Evolutionary conservation across 2,888 invertebrate genomes (phyloP), one percentile per base, ranked within the genome.

Genomic region (Trachelus troglodyta): DNA sequence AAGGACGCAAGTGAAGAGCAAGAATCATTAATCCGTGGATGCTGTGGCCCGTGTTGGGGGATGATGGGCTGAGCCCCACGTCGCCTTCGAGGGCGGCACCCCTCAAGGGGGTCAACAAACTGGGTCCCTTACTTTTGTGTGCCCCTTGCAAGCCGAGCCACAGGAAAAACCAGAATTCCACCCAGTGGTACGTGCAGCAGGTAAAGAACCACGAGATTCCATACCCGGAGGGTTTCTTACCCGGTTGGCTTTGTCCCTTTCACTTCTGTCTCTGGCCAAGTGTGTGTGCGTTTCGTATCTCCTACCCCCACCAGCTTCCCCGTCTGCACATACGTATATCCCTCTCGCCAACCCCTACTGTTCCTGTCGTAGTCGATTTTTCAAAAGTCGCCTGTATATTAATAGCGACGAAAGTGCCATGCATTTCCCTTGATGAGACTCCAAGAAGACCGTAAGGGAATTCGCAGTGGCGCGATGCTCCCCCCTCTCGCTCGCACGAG

Each of bases 151-250:
- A 91, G 81, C 90, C 91, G 76, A 86, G 84, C 75, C 83, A 87
- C 79, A 86, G 88, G 85, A 91, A 90, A 87, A 89, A 84, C 83
- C 90, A 89, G 81, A 88, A 82, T 83, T 86, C 89, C 85, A 91
- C 91, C 73, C 91, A 91, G 91, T 92, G 92, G 92, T 92, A 92
- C 87, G 90, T 92, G 85, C 90, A 91, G 85, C 91, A 91, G 91
- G 91, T 91, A 91, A 91, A 83, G 56, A 56, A 56, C 56, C 56
- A 56, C 56, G 56, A 56, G 56, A 56, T 56, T 56, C 56, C 56
- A 56, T 56, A 56, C 56, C 56, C 56, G 23, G 56, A 56, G 56
- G 56, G 56, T 56, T 56, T 56, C 56, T 56, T 56, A 56, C 56
- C 23, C 56, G 56, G 56, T 9, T 56, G 23, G 56, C 56, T 56